These are phyloP conservation scores for Myocastor coypus DNA, from an alignment of 2,113 vertebrate species.

Conservation along the genomic window DNA sequence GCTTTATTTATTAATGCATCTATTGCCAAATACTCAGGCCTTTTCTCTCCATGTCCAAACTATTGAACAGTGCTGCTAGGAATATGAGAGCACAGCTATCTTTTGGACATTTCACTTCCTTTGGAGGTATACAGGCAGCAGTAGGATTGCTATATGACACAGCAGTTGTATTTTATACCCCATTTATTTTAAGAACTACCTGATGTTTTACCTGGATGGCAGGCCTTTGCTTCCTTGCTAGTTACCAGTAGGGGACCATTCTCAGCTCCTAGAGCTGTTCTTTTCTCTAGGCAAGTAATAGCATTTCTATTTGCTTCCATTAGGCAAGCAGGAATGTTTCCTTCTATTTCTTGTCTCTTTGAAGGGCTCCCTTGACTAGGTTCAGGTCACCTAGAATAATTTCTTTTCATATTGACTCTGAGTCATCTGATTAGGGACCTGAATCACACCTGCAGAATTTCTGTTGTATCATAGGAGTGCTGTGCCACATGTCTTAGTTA, in stretches of 20 bases:
- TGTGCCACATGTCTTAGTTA: background rate
- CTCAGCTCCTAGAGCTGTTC: background rate
- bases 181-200: conserved; percentile 16
- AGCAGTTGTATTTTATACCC: background rate
- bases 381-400: background rate
- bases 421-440: background rate
- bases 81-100: background rate
- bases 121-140: background rate
- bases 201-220: background rate
- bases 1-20: background rate
- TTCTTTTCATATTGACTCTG: background rate
- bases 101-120: background rate
- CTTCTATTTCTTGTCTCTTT: background rate
- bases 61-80: background rate
- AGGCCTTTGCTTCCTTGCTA: background rate
- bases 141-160: background rate
- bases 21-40: background rate
- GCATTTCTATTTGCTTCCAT: background rate
- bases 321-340: background rate
- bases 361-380: background rate
- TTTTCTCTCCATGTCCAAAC: background rate
- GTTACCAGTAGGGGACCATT: background rate
- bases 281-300: background rate
- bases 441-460: background rate
- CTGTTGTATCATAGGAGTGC: background rate